phyloP scores from a whole-genome alignment of 2,888 invertebrate genomes.

The Fragum fragum region DNA sequence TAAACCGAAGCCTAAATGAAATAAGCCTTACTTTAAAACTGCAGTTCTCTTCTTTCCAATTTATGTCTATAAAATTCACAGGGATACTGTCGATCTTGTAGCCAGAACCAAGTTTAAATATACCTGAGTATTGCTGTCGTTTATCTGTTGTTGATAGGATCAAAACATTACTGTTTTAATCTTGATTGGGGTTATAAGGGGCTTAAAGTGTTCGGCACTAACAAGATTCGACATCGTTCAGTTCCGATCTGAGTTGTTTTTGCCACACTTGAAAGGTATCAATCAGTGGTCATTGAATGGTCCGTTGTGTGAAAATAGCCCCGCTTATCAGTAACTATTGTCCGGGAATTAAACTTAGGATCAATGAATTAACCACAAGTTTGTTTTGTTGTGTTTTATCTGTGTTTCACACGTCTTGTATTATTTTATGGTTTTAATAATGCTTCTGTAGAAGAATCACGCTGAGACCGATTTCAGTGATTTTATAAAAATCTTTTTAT shows the following conservation, averaged over 20 bases:
- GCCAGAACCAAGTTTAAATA: neutral
- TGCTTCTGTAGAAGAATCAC: neutral
- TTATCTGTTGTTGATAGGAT: constrained; percentile 10
- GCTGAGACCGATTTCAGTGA: neutral
- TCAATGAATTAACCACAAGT: neutral
- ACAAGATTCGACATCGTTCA: constrained; percentile 13
- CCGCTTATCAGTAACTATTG: neutral
- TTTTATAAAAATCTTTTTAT: no score
- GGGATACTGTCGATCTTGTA: neutral
- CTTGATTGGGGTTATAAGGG: neutral
- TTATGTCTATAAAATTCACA: neutral
- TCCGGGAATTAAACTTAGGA: neutral
- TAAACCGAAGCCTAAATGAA: no score
- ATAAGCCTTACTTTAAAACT: no score
- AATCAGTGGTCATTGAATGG: neutral
- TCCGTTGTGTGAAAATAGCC: neutral
- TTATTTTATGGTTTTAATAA: no score
- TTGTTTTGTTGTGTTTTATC: neutral
- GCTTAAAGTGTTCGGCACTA: neutral
- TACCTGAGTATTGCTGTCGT: neutral
- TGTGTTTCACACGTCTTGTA: neutral
- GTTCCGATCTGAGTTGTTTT: constrained; percentile 1
- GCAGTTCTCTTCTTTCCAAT: no score
- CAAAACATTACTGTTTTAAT: neutral
- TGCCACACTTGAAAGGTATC: neutral